Conservation (phyloP, 2,113 vertebrate species). For the Cyanistes caeruleus region DNA sequence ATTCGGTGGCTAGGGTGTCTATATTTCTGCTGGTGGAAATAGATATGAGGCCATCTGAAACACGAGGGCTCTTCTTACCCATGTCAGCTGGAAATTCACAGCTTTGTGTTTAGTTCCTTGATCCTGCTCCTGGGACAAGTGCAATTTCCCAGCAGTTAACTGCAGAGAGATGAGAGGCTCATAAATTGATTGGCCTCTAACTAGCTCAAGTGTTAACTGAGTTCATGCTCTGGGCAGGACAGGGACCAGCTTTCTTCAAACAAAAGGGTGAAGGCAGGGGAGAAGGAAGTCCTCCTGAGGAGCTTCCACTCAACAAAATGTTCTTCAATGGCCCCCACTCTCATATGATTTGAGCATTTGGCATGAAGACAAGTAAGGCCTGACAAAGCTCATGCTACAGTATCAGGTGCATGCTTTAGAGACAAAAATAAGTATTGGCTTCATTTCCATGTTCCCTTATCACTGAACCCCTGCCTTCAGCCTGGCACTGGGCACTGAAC, state of each 20-base stretch:
- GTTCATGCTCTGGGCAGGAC: not conserved
- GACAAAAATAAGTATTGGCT: constrained; percentile 49
- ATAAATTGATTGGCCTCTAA: not conserved
- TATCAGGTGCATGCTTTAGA: not conserved
- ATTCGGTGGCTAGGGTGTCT: not conserved
- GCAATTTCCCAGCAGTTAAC: not conserved
- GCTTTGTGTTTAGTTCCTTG: not conserved
- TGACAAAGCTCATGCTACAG: constrained; percentile 8
- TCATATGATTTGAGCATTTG: not conserved
- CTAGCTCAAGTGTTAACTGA: not conserved
- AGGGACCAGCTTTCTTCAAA: not conserved
- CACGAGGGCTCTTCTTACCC: not conserved
- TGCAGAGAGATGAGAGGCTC: not conserved
- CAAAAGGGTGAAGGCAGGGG: not conserved
- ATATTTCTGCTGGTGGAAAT: not conserved
- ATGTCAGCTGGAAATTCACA: not conserved
- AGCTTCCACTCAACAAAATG: not conserved
- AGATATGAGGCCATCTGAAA: not conserved
- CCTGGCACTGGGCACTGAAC: not conserved
- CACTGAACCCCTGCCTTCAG: not conserved
- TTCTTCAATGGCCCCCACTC: not conserved
- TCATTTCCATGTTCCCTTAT: not conserved
- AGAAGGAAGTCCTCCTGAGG: not conserved
- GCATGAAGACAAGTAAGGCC: not conserved
- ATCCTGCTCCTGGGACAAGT: not conserved